Base-by-base conservation (phyloP, 30 jellyfish, hydroid and myxozoan genomes). In the Pelagia noctiluca region DNA sequence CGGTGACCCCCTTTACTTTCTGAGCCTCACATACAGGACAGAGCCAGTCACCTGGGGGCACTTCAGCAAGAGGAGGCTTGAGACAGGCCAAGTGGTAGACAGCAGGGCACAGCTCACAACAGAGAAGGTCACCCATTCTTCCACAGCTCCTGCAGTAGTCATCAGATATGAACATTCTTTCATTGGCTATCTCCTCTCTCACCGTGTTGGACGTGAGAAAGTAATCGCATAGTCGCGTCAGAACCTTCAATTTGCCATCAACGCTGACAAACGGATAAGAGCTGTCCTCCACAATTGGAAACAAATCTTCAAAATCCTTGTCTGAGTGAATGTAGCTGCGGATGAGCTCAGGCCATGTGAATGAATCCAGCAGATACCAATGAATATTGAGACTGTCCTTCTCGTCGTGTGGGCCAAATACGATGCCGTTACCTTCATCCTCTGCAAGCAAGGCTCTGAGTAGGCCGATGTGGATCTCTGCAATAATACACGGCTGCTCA, bases 81-180 rank as follows among this genome's bases (percentile, higher is more conserved):
- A 92, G 75, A 53, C 98, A 92, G n/a, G 90, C 98, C 37, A 92
- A 71, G 75, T 92, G 98, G 73, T 92, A 92, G 23, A 92, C 98
- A 8, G 97, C 95, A 3, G 98, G 98, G 68, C 98, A 92, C 16
- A 92, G 95, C 60, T 92, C 98, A 78, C 98, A 92, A 60, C 98
- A 92, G 28, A 92, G 87, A 12, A 92, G 69, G 66, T 92, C 98
- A 26, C 98, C 98, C 98, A 92, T 92, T 72, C 97, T 66, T 11
- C 97, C 95, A 53, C 98, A 92, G 83, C 94, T 86, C 37, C 98
- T 69, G 76, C 98, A 92, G 50, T 92, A 84, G 75, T 92, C 98
- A 76, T 92, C 98, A 13, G 98, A 92, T 50, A 92, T 92, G 61
- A 92, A 92, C 90, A 92, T 84, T 52, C 98, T 75, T 74, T 92